Evolutionary conservation across 2,888 invertebrate species (phyloP), one percentile per base, ranked within the genome.

Genomic region (Acrobeloides nanus): DNA sequence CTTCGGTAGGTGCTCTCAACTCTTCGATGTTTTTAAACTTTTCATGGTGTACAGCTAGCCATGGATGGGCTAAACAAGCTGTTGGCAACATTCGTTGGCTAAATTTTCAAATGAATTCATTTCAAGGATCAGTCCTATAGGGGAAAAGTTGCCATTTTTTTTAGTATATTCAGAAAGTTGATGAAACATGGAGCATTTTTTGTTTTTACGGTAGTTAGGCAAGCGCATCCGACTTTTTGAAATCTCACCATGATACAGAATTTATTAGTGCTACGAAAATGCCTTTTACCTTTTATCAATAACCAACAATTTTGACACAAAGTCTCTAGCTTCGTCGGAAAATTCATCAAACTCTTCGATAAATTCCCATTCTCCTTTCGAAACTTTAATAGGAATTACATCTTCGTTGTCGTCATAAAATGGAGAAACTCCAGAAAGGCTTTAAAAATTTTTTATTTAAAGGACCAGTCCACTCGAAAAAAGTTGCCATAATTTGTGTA

Each of bases 371-470:
- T 84, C 84, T n/a, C 85, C 87, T 62, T 82, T 79, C 1, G 86
- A 87, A 40, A 90, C 89, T 75, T 89, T 89, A 27, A 84, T 82
- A 68, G 88, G 85, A 3, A 88, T 88, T 74, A 88, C 86, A 6
- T 82, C 82, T 76, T 89, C 87, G 54, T 82, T 83, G 60, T 88
- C 86, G 12, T 89, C 90, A 82, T 85, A 84, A 74, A 92, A 90
- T 1, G 90, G 90, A 39, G 88, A 87, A 31, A 88, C 77, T 4
- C 90, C 90, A 34, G 89, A 89, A 54, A 92, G 78, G 57, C 89
- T 89, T 66, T 15, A 47, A 37, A 29, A 7, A 8, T 17, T 4
- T 24, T 12, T n/a, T n/a, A n/a, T n/a, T n/a, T n/a, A n/a, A n/a
- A n/a, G n/a, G n/a, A n/a, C n/a, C n/a, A n/a, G n/a, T n/a, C n/a